Evolutionary conservation across 1,140 invertebrate genomes (phyloP), one percentile per base, ranked within the genome.

Genomic region (Drosophila littoralis): DNA sequence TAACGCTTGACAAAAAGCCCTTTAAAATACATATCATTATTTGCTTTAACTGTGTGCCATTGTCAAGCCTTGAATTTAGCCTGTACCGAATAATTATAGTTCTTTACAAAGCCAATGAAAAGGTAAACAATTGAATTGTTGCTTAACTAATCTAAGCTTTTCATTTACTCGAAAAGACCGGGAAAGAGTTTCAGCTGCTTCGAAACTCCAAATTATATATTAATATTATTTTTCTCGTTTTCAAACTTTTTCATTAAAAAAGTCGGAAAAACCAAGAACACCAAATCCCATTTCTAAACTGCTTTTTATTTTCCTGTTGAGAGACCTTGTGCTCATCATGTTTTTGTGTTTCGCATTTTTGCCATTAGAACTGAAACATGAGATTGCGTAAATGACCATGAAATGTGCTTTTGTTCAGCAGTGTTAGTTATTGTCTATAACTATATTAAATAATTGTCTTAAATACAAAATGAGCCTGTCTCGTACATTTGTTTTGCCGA

Each of bases 401-500:
- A 88, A 83, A 68, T 67, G 68, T 55, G 70, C 50, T 70, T 88
- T 80, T 83, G 82, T 78, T 68, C 48, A 66, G 51, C 51, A 38
- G 28, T 59, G 4, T 13, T 28, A 54, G 6, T 43, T 28, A 28
- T 28, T 50, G 55, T 45, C 15, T 57, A 43, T 13, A 55, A 12
- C 35, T 38, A 42, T n/a, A 15, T 52, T 55, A 40, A 32, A 15
- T 15, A 54, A 43, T 45, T 48, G 28, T 28, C 50, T 17, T 35
- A 22, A 32, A 35, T 52, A 40, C n/a, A 40, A 33, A 43, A 33
- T 57, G 22, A 64, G 42, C 8, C 36, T 38, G 9, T 33, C 73
- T 84, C 65, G 36, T 57, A 64, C 77, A 85, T 85, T 85, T 85
- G 81, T 85, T 84, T 86, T 77, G 81, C 81, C 78, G 75, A 63